These are phyloP conservation scores for Galeruca laticollis DNA, from an alignment of 2,888 invertebrate genomes.

Conservation along the genomic window DNA sequence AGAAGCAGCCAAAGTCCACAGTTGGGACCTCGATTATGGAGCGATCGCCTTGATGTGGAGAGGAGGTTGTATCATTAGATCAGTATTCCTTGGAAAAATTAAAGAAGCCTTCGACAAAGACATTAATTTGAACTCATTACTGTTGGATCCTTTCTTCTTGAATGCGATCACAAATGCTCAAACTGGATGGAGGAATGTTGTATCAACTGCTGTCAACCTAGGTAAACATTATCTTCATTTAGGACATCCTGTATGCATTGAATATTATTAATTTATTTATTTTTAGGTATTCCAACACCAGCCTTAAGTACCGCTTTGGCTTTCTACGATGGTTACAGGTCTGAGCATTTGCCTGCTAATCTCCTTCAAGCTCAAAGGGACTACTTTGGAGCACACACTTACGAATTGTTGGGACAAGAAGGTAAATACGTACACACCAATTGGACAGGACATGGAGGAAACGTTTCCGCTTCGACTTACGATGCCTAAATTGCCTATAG, in stretches of 20 bases:
- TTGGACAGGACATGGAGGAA: slow-evolving; percentile 99
- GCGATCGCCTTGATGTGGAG: slow-evolving; percentile 99
- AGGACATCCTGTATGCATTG: background rate
- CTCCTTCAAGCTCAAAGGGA: slow-evolving; percentile 96
- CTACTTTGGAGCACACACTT: slow-evolving; percentile 99
- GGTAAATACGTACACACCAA: slow-evolving; percentile 96
- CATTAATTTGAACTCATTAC: slow-evolving; percentile 85
- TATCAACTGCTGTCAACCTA: slow-evolving; percentile 72
- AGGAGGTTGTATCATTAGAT: slow-evolving; percentile 98
- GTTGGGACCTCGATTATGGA: slow-evolving; percentile 97
- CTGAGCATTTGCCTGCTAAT: slow-evolving; percentile 91
- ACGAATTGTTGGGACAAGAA: slow-evolving; percentile 87
- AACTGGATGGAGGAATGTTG: slow-evolving; percentile 86
- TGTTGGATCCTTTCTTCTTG: slow-evolving; percentile 94
- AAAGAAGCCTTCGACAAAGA: slow-evolving; percentile 94
- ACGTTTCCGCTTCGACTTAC: slow-evolving; percentile 94
- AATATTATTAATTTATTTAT: background rate
- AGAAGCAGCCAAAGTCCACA: slow-evolving; percentile 90
- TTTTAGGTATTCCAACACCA: slow-evolving; percentile 93
- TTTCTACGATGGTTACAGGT: slow-evolving; percentile 97
- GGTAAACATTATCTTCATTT: slow-evolving; percentile 51
- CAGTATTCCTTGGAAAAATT: slow-evolving; percentile 89
- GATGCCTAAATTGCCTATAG: slow-evolving; percentile 70
- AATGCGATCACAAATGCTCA: slow-evolving; percentile 85
- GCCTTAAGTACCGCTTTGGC: slow-evolving; percentile 93